Base-by-base conservation (phyloP, 2,797 vertebrate species). In the Alcedo atthis region DNA sequence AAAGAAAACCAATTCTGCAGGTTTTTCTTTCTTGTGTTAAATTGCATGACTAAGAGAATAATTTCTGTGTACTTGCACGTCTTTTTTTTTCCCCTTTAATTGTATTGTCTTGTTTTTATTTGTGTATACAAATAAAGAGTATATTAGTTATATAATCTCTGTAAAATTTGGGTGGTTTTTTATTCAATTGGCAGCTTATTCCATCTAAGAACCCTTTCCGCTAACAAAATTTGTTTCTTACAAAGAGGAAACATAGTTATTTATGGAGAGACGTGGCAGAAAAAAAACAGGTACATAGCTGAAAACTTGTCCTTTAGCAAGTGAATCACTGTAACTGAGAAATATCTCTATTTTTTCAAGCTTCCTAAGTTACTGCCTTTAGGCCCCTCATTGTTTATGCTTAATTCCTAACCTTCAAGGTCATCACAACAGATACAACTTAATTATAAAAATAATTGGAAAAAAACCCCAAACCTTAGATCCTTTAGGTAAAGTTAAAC, bases 71-170 rank as follows among this genome's bases (percentile, higher is more conserved):
- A 43, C 61, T 87, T 80, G 40, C 17, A 37, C 1, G 46, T 0
- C 0, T 4, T 42, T 70, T 55, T 3, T 8, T 18, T 3, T 8
- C 3, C 49, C 21, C 9, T 12, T 59, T 81, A 59, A 75, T 80
- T 87, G 84, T 62, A 54, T 67, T 83, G 32, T 67, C 9, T 62
- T 88, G 49, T 4, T 80, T 90, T 89, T 40, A 67, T 15, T 48
- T 91, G 32, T 85, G 24, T 81, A 61, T 89, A 61, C 9, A 76
- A 90, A 78, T 94, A 95, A 96, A 93, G 37, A 70, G 4, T 63
- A 15, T 61, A 37, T 64, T 90, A 57, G 28, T 83, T 81, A 9
- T 24, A 59, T 66, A n/a, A 51, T 66, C 37, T 32, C 26, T 75
- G 33, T 81, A 88, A 80, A 74, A 82, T 69, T 13, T 30, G 78